Conservation (phyloP, 2,797 vertebrate genomes). For the Danio tinwini region DNA sequence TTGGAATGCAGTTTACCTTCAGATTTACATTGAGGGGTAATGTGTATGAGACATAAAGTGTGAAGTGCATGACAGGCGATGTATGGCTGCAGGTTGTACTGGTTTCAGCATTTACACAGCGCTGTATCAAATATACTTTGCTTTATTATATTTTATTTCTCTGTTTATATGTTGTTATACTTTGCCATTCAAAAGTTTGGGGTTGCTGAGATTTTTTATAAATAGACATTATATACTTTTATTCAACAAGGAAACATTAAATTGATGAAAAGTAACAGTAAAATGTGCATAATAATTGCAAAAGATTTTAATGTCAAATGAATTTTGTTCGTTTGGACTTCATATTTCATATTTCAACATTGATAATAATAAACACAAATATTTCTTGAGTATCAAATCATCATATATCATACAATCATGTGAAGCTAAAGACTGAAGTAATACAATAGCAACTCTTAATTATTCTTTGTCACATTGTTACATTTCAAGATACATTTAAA, state of each 20-base stretch:
- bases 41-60: background rate
- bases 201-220: too few species aligned
- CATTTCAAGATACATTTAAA: background rate
- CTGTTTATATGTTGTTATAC: slow-evolving; percentile 9
- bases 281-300: too few species aligned
- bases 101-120: background rate
- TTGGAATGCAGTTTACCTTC: slow-evolving; percentile 22
- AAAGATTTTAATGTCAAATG: background rate
- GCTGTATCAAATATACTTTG: slow-evolving; percentile 13
- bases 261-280: too few species aligned
- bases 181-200: too few species aligned
- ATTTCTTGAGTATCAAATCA: background rate
- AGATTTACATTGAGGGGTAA: background rate
- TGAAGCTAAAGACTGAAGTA: background rate
- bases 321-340: background rate
- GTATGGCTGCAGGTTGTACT: slow-evolving; percentile 16
- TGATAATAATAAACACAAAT: too few species aligned
- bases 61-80: slow-evolving; percentile 32
- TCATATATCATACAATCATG: background rate
- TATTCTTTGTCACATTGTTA: background rate
- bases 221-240: too few species aligned
- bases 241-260: too few species aligned
- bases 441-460: background rate
- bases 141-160: slow-evolving; percentile 25
- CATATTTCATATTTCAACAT: too few species aligned